Percentiles rank a stretch among this genome's conserved stretches.
These are phyloP conservation scores for Palythoa heliodiscus DNA, from an alignment of 92 coral and sea anemone species.

Conservation along the genomic window DNA sequence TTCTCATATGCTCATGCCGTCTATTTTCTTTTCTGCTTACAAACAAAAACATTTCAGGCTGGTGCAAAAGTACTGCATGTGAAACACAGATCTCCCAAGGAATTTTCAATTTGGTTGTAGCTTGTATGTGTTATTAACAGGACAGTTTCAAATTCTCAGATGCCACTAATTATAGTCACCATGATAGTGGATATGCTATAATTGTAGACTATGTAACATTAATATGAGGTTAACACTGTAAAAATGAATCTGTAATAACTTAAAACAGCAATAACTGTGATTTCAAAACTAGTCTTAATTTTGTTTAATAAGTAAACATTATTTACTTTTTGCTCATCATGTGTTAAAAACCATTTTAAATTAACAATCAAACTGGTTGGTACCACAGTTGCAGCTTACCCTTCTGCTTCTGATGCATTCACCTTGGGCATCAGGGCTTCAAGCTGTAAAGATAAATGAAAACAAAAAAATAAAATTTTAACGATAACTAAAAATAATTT, in stretches of 20 bases:
- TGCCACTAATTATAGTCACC: too few relatives aligned
- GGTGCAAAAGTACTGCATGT: not conserved
- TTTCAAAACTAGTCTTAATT: too few relatives aligned
- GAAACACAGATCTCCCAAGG: not conserved
- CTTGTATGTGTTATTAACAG: too few relatives aligned
- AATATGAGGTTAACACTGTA: too few relatives aligned
- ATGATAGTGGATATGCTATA: too few relatives aligned
- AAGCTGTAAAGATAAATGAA: conserved; percentile 46
- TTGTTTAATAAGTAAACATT: not conserved
- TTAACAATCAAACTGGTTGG: not conserved
- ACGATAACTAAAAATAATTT: not conserved
- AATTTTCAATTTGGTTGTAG: too few relatives aligned
- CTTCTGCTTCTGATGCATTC: conserved; percentile 53
- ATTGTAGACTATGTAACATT: too few relatives aligned
- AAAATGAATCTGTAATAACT: too few relatives aligned
- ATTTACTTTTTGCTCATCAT: not conserved
- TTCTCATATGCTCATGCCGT: conserved; percentile 52
- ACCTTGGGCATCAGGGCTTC: conserved; percentile 87
- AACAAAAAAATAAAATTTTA: not conserved
- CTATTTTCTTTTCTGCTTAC: conserved; percentile 49
- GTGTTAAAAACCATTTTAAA: not conserved
- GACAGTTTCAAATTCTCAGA: too few relatives aligned
- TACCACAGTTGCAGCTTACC: conserved; percentile 23
- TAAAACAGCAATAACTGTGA: too few relatives aligned
- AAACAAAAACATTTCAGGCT: not conserved